These are phyloP conservation scores for Botrylloides violaceus DNA, from an alignment of 23 tunicate species.

Conservation along the genomic window DNA sequence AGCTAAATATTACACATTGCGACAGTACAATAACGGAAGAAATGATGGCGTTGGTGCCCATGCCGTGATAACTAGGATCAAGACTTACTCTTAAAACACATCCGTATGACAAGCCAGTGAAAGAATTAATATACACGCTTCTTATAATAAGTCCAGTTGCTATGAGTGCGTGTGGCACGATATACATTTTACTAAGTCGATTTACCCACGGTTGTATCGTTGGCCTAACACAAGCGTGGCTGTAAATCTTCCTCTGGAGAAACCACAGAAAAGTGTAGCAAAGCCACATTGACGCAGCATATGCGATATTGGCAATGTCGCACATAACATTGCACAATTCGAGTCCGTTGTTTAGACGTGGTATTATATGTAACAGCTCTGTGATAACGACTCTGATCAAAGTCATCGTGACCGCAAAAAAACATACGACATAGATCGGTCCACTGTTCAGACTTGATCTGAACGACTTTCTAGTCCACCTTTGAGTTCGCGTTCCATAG, in stretches of 20 bases:
- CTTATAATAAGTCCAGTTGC: not conserved
- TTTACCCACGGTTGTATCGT: not conserved
- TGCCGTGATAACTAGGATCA: not conserved
- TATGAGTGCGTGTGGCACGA: not conserved
- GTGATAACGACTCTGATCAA: not conserved
- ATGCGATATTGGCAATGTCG: not conserved
- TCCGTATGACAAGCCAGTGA: not conserved
- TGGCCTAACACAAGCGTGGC: not conserved
- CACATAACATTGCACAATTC: not conserved
- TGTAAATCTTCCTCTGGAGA: not conserved
- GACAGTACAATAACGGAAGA: not conserved
- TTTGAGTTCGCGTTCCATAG: not conserved
- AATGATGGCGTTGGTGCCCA: not conserved
- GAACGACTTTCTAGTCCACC: not conserved
- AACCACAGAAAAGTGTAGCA: not conserved
- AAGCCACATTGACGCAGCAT: not conserved
- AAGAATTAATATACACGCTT: not conserved
- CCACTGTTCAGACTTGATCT: not conserved
- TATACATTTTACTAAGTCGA: not conserved
- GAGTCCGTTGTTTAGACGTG: not conserved
- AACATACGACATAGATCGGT: not conserved
- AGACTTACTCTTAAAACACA: not conserved
- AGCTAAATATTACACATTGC: not conserved
- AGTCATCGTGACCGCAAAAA: not conserved
- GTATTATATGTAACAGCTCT: not conserved